Percentiles rank a stretch among this genome's conserved stretches.
Conservation (phyloP, 2,113 vertebrate species). For the Microcebus griseorufus region DNA sequence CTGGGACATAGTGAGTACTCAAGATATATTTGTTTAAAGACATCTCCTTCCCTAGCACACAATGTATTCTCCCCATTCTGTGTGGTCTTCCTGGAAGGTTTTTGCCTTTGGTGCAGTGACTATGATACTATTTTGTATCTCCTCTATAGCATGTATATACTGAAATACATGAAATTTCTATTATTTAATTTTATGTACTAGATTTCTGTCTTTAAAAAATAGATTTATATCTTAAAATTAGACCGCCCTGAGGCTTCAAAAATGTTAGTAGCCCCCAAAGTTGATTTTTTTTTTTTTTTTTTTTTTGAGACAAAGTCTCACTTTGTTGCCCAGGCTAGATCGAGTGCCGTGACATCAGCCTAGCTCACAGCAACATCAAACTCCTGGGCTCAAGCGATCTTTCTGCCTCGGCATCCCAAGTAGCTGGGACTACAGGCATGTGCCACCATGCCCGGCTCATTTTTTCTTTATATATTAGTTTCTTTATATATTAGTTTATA, state of each 20-base stretch:
- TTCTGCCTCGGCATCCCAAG: too few relatives aligned
- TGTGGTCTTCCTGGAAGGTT: neutral
- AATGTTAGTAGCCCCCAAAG: neutral
- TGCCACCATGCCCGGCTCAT: too few relatives aligned
- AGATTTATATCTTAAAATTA: neutral
- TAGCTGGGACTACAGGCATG: too few relatives aligned
- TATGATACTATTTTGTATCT: neutral
- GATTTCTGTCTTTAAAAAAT: neutral
- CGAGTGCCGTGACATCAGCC: too few relatives aligned
- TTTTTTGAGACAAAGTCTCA: too few relatives aligned
- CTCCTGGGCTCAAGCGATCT: too few relatives aligned
- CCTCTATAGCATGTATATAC: neutral
- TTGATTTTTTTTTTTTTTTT: neutral
- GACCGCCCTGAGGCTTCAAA: neutral
- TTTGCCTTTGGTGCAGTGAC: neutral
- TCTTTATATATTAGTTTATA: too few relatives aligned
- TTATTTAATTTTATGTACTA: neutral
- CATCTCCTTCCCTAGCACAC: neutral
- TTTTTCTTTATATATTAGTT: too few relatives aligned
- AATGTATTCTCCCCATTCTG: neutral
- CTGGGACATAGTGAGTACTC: neutral
- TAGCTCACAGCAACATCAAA: too few relatives aligned
- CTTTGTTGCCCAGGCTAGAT: too few relatives aligned
- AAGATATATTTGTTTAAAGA: neutral
- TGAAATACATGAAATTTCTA: neutral